Percentiles rank a stretch among this genome's conserved stretches.
Evolutionary conservation across 2,888 invertebrate species (phyloP).

Genomic region (Cataglyphis altisquamis): DNA sequence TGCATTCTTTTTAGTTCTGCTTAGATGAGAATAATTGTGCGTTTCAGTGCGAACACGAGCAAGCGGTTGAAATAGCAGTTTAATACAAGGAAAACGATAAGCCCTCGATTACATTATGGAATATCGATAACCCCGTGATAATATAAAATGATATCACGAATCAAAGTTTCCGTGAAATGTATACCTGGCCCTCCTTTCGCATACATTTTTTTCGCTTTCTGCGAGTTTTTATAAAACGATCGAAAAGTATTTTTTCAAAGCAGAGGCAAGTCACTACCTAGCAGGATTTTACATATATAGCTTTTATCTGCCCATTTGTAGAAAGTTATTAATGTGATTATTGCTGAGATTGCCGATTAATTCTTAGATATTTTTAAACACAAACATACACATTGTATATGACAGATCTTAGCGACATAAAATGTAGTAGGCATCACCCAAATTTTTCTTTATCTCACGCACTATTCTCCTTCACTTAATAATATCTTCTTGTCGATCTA

Average conservation of each 20-base stretch:
- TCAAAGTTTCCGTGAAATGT: constrained; percentile 28
- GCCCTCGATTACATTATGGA: constrained; percentile 17
- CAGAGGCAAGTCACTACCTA: constrained; percentile 34
- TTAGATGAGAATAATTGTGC: constrained; percentile 28
- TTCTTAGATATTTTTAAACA: constrained; percentile 25
- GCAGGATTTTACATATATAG: constrained; percentile 9
- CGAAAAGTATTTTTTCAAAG: constrained; percentile 30
- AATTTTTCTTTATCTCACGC: not conserved
- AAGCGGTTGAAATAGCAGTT: constrained; percentile 31
- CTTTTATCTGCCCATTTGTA: constrained; percentile 26
- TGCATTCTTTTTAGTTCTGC: constrained; percentile 14
- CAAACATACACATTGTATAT: not conserved
- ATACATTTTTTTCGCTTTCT: constrained; percentile 6
- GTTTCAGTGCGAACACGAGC: constrained; percentile 36
- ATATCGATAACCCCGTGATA: not conserved
- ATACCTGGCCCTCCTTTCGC: not conserved
- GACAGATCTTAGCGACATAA: not conserved
- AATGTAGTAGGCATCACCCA: not conserved
- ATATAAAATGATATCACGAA: constrained; percentile 13
- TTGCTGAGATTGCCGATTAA: constrained; percentile 19
- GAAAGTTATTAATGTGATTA: constrained; percentile 15
- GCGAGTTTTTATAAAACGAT: constrained; percentile 18
- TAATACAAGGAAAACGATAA: constrained; percentile 16
- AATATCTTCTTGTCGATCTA: not conserved
- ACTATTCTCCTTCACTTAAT: not conserved